phyloP scores from a whole-genome alignment of 2,888 invertebrate species.

The Lasioglossum marginatum region DNA sequence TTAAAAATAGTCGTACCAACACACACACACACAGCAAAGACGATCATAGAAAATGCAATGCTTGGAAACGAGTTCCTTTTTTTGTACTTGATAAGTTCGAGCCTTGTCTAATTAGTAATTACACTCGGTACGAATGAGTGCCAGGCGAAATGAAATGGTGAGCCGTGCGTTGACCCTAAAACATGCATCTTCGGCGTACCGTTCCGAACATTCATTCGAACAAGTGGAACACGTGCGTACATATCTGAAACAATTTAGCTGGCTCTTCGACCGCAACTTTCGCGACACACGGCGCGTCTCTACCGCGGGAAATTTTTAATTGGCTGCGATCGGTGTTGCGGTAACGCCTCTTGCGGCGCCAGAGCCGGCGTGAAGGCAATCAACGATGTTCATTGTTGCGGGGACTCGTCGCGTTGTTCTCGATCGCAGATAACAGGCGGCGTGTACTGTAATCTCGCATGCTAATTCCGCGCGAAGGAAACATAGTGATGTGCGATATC shows the following conservation, averaged over 20 bases:
- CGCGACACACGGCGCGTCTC: background rate
- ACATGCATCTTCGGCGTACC: too few relatives aligned
- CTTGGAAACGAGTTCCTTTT: too few relatives aligned
- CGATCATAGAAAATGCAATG: too few relatives aligned
- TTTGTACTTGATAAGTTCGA: too few relatives aligned
- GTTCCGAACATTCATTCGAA: too few relatives aligned
- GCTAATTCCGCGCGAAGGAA: constrained; percentile 17
- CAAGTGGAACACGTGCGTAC: background rate
- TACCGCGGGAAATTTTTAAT: constrained; percentile 15
- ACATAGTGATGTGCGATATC: background rate
- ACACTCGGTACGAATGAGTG: too few relatives aligned
- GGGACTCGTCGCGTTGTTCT: background rate
- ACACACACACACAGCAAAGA: too few relatives aligned
- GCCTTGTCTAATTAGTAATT: too few relatives aligned
- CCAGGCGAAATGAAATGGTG: too few relatives aligned
- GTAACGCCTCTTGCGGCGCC: background rate
- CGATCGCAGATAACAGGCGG: constrained; percentile 5
- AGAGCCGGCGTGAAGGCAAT: background rate
- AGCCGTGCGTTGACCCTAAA: too few relatives aligned
- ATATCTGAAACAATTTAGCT: background rate
- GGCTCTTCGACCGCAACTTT: background rate
- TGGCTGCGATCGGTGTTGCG: background rate
- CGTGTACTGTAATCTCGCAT: background rate
- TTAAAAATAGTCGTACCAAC: too few relatives aligned
- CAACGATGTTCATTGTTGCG: constrained; percentile 11